Evolutionary conservation across 2,797 vertebrate genomes (phyloP).

Genomic region (Glossophaga mutica): DNA sequence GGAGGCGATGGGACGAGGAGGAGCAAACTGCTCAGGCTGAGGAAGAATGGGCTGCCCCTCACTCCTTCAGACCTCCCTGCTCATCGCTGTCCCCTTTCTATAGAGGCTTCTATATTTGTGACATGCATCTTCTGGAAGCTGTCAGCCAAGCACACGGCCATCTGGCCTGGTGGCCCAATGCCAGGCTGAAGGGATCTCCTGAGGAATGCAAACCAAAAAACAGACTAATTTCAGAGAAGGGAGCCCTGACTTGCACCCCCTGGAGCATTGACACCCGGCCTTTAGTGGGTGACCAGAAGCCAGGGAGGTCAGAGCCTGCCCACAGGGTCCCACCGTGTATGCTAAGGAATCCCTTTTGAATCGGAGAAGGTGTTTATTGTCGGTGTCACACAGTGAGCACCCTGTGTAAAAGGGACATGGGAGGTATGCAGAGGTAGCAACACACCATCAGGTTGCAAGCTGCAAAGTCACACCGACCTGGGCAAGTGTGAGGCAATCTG

Average conservation of each 20-base stretch:
- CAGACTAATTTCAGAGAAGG: not conserved
- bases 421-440: not conserved
- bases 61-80: not conserved
- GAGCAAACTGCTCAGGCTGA: not conserved
- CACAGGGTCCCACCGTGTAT: not conserved
- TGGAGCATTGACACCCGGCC: not conserved
- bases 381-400: not conserved
- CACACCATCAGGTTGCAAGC: not conserved
- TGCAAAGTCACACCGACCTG: not conserved
- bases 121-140: not conserved
- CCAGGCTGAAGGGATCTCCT: not conserved
- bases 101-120: not conserved
- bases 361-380: not conserved
- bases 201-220: not conserved
- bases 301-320: not conserved
- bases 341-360: not conserved
- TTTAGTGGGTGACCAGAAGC: not conserved
- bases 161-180: not conserved
- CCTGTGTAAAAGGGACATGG: not conserved
- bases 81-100: fast-evolving
- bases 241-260: not conserved
- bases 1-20: not conserved
- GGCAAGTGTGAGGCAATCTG: not conserved
- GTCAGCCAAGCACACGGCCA: not conserved
- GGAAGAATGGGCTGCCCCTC: no score